Percentiles rank a stretch among this genome's conserved stretches.
Conservation (phyloP, 2,113 vertebrate genomes). For the Anguilla japonica region DNA sequence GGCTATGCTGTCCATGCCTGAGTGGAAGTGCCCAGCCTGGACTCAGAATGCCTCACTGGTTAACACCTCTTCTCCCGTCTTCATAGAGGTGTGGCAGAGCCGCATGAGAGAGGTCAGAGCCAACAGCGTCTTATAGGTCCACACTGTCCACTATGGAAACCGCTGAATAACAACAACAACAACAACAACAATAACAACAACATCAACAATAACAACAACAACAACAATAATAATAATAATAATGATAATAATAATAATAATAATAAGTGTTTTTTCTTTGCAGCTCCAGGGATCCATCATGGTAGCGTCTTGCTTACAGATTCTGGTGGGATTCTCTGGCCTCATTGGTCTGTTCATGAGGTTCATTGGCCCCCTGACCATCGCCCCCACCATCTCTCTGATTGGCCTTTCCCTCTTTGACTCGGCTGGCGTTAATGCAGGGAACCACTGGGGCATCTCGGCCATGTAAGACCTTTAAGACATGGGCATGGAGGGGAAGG, state of each 20-base stretch:
- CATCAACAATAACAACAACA: too few relatives aligned
- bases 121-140: neutral
- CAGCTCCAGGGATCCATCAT: constrained; percentile 92
- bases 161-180: too few relatives aligned
- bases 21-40: constrained; percentile 92
- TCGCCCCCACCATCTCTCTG: constrained; percentile 92
- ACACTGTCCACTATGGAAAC: too few relatives aligned
- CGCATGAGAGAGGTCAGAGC: constrained; percentile 85
- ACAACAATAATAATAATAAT: neutral
- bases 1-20: constrained; percentile 89
- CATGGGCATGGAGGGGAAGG: neutral
- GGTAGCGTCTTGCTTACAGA: constrained; percentile 89
- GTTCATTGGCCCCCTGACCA: constrained; percentile 92
- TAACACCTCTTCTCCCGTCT: constrained; percentile 80
- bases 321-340: constrained; percentile 90
- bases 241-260: too few relatives aligned
- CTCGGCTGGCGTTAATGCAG: constrained; percentile 78
- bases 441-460: constrained; percentile 90
- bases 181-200: too few relatives aligned
- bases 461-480: constrained; percentile 70
- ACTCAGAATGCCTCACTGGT: constrained; percentile 82
- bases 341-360: constrained; percentile 89
- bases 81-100: constrained; percentile 85
- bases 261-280: neutral
- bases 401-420: constrained; percentile 89